phyloP scores from a whole-genome alignment of 2,797 vertebrate genomes.

The Catamblyrhynchus diadema region DNA sequence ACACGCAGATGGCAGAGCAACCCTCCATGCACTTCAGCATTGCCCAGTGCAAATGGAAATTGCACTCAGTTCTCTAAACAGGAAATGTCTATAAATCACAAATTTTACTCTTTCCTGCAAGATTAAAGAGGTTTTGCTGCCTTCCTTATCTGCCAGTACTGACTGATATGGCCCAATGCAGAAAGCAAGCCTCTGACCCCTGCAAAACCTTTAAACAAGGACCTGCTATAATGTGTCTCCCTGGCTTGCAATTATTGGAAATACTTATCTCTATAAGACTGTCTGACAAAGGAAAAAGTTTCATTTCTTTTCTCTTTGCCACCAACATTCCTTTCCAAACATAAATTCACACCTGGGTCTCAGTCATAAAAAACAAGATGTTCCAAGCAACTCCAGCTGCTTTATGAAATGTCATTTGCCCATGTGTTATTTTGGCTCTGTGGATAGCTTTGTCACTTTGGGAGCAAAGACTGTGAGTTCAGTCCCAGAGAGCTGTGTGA shows the following conservation, averaged over 20 bases:
- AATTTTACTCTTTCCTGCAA: background rate
- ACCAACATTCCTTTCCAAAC: background rate
- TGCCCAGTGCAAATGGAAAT: background rate
- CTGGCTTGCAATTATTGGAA: background rate
- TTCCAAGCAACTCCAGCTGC: background rate
- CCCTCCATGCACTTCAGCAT: background rate
- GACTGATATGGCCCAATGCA: background rate
- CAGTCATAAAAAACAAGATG: background rate
- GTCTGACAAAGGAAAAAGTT: background rate
- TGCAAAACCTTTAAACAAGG: background rate
- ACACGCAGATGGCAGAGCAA: accelerated
- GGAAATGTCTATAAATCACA: background rate
- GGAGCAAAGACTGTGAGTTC: background rate
- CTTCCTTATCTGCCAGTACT: background rate
- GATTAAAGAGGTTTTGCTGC: background rate
- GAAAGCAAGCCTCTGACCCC: background rate
- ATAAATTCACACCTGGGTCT: background rate
- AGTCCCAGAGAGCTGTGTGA: background rate
- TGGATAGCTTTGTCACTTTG: background rate
- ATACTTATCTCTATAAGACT: background rate
- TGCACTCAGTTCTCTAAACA: background rate
- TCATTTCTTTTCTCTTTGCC: background rate
- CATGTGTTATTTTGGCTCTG: background rate
- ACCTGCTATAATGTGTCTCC: background rate
- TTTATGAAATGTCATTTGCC: background rate